These are phyloP conservation scores for Apteryx mantelli DNA, from an alignment of 2,113 vertebrate genomes.

Conservation along the genomic window DNA sequence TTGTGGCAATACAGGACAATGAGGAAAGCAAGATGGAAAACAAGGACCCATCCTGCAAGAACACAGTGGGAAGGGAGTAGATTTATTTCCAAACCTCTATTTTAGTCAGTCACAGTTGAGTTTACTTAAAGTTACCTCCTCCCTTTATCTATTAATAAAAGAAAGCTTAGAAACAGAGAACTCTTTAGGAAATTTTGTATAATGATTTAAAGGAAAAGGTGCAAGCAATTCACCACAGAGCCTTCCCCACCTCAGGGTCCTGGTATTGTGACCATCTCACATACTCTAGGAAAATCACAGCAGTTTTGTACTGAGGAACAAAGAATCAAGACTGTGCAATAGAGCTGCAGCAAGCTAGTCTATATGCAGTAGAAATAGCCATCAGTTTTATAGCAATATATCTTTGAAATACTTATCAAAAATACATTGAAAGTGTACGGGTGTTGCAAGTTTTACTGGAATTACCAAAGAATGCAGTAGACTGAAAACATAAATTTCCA, in stretches of 20 bases:
- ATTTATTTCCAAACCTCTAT: too few species aligned
- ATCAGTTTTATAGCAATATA: not conserved
- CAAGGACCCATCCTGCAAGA: too few species aligned
- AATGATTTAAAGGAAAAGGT: too few species aligned
- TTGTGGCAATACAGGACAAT: too few species aligned
- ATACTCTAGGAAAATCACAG: not conserved
- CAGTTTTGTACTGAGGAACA: not conserved
- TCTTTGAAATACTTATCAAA: not conserved
- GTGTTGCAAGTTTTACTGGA: fast-evolving
- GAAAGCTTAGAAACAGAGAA: too few species aligned
- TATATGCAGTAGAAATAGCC: not conserved
- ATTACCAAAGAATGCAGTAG: not conserved
- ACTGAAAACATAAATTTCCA: not conserved
- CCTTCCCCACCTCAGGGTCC: not conserved
- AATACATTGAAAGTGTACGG: fast-evolving
- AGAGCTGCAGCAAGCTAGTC: not conserved
- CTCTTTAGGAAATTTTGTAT: too few species aligned
- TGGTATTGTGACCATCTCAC: fast-evolving
- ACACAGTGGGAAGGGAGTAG: too few species aligned
- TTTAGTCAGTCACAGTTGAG: too few species aligned
- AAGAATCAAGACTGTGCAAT: not conserved
- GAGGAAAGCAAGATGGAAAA: too few species aligned
- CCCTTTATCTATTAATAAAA: too few species aligned
- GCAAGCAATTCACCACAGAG: not conserved
- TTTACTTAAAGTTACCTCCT: too few species aligned